A percentile compares a stretch with the other conserved stretches of the same genome.
Evolutionary conservation across 1,140 invertebrate genomes (phyloP).

Genomic region (Rhopalosiphum padi): DNA sequence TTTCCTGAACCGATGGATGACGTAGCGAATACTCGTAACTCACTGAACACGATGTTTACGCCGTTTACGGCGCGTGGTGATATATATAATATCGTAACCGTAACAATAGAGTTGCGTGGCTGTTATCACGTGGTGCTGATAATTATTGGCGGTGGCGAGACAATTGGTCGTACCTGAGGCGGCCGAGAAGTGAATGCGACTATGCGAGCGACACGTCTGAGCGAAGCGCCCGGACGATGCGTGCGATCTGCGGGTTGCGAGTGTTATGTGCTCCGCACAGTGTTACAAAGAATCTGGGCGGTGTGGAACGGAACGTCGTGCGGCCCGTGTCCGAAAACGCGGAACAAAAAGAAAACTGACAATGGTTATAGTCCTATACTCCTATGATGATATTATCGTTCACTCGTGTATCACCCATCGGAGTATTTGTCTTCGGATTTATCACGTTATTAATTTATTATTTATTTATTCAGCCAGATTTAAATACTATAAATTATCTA

Average conservation of each 20-base stretch:
- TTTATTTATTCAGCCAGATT: background rate
- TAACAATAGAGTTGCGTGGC: background rate
- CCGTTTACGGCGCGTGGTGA: background rate
- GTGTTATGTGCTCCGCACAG: background rate
- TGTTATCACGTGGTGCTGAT: background rate
- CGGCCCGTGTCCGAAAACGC: background rate
- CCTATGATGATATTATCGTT: too few relatives aligned
- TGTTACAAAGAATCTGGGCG: background rate
- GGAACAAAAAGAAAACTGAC: background rate
- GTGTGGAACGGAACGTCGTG: background rate
- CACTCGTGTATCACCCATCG: too few relatives aligned
- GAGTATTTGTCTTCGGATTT: background rate
- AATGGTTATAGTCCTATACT: too few relatives aligned
- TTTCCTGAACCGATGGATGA: too few relatives aligned
- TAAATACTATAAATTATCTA: background rate
- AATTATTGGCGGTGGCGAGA: background rate
- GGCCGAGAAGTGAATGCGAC: background rate
- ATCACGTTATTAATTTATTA: background rate
- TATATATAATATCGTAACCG: background rate
- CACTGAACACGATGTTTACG: too few relatives aligned
- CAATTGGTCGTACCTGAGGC: too few relatives aligned
- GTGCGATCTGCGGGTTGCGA: background rate
- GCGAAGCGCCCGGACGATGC: too few relatives aligned
- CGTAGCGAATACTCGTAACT: too few relatives aligned
- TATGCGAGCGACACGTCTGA: background rate